Evolutionary conservation across 2,113 vertebrate species (phyloP).

Genomic region (Macquaria ambigua): DNA sequence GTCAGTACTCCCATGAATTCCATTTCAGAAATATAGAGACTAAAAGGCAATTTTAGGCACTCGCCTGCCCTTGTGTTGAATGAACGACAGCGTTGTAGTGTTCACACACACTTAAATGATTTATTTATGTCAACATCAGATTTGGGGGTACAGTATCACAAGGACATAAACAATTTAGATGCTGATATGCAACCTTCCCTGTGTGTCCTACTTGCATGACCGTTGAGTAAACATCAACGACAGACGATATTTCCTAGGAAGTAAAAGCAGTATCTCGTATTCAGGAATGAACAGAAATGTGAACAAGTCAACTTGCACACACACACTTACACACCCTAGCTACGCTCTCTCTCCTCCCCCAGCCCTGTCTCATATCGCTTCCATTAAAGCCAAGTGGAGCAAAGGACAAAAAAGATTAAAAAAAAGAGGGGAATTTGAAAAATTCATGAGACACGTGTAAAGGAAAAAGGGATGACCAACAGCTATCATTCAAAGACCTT

Average conservation of each 20-base stretch:
- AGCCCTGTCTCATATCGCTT: constrained; percentile 38
- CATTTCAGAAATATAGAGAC: constrained; percentile 30
- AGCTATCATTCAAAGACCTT: constrained; percentile 65
- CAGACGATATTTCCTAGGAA: constrained; percentile 28
- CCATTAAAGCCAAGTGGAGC: constrained; percentile 68
- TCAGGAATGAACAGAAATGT: constrained; percentile 37
- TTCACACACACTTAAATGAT: constrained; percentile 64
- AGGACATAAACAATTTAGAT: constrained; percentile 75
- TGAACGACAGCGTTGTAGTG: background rate
- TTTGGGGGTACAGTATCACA: constrained; percentile 64
- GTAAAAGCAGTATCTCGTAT: constrained; percentile 33
- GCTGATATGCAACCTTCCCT: constrained; percentile 60
- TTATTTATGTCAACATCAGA: constrained; percentile 70
- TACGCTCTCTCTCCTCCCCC: constrained; percentile 40
- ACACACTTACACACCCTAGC: background rate
- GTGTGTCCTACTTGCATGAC: constrained; percentile 61
- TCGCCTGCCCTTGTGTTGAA: constrained; percentile 22
- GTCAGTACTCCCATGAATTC: constrained; percentile 40
- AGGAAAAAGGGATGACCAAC: constrained; percentile 73
- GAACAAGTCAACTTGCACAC: constrained; percentile 11
- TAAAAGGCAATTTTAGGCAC: constrained; percentile 39
- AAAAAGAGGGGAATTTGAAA: constrained; percentile 64
- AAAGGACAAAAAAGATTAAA: constrained; percentile 53
- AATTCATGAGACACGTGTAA: constrained; percentile 77
- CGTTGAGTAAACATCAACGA: constrained; percentile 48